A percentile compares a stretch with the other conserved stretches of the same genome.
Conservation (phyloP, 2,113 vertebrate genomes). For the Laticauda colubrina region DNA sequence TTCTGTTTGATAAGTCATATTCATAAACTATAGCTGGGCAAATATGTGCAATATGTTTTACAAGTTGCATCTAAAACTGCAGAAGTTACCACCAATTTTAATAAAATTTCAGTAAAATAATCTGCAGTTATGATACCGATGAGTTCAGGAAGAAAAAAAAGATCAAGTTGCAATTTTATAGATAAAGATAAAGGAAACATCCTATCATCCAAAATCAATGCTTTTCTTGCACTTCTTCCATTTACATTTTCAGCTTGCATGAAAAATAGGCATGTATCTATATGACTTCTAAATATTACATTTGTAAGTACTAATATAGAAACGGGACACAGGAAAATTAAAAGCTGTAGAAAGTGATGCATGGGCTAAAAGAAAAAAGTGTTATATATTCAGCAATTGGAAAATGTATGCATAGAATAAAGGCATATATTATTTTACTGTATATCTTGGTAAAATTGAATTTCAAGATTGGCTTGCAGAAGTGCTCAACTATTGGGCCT, state of each 20-base stretch:
- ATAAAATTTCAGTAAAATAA: neutral
- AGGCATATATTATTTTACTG: neutral
- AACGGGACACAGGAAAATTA: neutral
- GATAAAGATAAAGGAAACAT: neutral
- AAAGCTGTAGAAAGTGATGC: neutral
- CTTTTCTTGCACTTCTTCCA: neutral
- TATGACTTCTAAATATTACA: neutral
- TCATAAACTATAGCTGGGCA: neutral
- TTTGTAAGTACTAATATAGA: neutral
- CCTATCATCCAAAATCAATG: neutral
- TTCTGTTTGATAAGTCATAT: neutral
- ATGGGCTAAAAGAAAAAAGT: neutral
- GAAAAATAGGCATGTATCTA: neutral
- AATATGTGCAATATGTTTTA: neutral
- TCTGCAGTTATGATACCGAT: neutral
- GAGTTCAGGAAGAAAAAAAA: neutral
- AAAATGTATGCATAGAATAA: neutral
- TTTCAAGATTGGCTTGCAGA: neutral
- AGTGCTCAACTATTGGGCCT: neutral
- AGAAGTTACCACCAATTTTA: neutral
- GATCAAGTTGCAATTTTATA: neutral
- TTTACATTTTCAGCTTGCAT: neutral
- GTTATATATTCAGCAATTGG: neutral
- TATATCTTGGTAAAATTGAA: neutral
- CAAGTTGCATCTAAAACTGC: neutral